phyloP scores from a whole-genome alignment of 2,797 vertebrate species.

The Coregonus ussuriensis region DNA sequence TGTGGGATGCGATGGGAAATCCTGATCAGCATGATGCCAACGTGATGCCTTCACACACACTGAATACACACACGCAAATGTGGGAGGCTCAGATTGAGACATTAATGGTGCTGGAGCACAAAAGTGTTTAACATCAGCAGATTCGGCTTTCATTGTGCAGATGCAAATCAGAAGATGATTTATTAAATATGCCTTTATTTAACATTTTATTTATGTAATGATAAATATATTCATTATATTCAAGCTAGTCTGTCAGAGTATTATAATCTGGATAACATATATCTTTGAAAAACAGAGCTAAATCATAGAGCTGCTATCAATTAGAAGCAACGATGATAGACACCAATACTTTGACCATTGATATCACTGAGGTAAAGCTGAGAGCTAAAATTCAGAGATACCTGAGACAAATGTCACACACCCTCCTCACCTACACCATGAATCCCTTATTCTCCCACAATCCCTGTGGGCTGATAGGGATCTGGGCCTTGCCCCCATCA shows the following conservation, averaged over 20 bases:
- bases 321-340: neutral
- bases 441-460: constrained; percentile 12
- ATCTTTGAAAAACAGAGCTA: neutral
- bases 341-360: neutral
- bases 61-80: constrained; percentile 25
- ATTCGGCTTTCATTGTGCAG: neutral
- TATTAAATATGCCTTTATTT: no score
- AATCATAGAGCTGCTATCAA: neutral
- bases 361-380: neutral
- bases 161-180: no score
- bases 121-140: neutral
- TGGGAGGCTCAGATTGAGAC: neutral
- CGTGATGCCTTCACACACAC: neutral
- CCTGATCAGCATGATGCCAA: no score
- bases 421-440: no score
- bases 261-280: no score
- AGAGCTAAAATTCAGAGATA: neutral
- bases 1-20: no score
- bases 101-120: neutral
- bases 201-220: no score
- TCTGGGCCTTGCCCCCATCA: constrained; percentile 32
- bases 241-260: no score
- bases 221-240: no score
- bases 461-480: constrained; percentile 29
- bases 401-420: neutral